phyloP scores from a whole-genome alignment of 2,113 vertebrate genomes.

The Neodontobutis hainanensis region DNA sequence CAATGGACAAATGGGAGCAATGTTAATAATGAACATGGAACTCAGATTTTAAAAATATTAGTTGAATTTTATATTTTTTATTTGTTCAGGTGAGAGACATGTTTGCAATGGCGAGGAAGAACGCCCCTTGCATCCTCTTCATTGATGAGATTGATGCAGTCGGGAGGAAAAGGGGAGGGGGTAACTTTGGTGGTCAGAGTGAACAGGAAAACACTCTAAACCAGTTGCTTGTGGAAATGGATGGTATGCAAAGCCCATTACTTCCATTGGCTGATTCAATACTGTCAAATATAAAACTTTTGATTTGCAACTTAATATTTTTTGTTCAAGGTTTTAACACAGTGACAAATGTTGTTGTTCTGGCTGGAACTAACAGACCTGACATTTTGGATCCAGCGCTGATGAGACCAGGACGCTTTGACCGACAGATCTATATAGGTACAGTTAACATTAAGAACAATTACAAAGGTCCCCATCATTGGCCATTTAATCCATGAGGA shows the following conservation, averaged over 20 bases:
- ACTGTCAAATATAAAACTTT: not conserved
- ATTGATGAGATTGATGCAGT: constrained; percentile 96
- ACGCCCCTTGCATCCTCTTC: constrained; percentile 95
- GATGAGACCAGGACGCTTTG: constrained; percentile 92
- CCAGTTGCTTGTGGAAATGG: constrained; percentile 96
- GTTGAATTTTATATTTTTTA: too few species aligned
- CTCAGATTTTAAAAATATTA: too few species aligned
- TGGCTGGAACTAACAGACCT: constrained; percentile 93
- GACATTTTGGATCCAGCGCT: constrained; percentile 94
- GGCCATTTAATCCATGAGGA: not conserved
- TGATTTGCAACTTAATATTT: not conserved
- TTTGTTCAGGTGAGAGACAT: constrained; percentile 91
- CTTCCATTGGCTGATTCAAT: not conserved
- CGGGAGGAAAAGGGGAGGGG: constrained; percentile 91
- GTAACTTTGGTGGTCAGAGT: constrained; percentile 94
- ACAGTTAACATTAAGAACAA: not conserved
- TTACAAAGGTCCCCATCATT: too few species aligned
- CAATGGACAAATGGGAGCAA: too few species aligned
- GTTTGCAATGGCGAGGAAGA: constrained; percentile 91
- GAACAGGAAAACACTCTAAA: constrained; percentile 96
- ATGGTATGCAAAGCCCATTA: constrained; percentile 74
- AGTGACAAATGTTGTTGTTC: constrained; percentile 91
- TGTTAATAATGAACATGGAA: too few species aligned
- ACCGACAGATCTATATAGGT: constrained; percentile 95
- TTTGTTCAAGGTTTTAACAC: constrained; percentile 89